A percentile compares a stretch with the other conserved stretches of the same genome.
Conservation (phyloP, 2,888 invertebrate species). For the Tholera decimalis region DNA sequence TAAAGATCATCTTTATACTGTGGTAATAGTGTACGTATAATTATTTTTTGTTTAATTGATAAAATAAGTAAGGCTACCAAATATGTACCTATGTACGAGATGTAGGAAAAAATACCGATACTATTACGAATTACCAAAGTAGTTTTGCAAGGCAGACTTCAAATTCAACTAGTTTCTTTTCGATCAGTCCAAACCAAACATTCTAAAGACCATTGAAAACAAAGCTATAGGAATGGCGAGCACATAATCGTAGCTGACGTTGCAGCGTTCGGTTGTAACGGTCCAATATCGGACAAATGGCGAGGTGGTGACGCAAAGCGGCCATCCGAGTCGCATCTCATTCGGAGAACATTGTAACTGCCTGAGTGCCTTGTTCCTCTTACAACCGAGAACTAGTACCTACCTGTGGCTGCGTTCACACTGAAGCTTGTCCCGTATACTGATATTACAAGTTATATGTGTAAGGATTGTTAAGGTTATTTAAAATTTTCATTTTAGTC, state of each 20-base stretch:
- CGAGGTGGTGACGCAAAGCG: constrained; percentile 78
- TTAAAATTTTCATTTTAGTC: neutral
- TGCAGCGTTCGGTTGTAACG: constrained; percentile 67
- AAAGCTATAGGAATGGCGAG: constrained; percentile 56
- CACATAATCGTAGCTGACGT: constrained; percentile 71
- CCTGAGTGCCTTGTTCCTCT: constrained; percentile 63
- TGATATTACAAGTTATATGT: neutral
- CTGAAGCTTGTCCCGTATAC: constrained; percentile 27
- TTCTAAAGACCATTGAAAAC: constrained; percentile 56
- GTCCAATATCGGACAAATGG: constrained; percentile 80
- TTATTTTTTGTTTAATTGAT: no score
- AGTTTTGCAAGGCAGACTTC: constrained; percentile 14
- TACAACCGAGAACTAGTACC: constrained; percentile 34
- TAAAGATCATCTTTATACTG: no score
- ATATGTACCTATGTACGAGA: no score
- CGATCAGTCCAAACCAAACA: constrained; percentile 44
- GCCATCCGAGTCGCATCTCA: constrained; percentile 78
- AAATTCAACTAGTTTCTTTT: constrained; percentile 24
- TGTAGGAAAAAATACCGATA: neutral
- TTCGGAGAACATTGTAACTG: constrained; percentile 73
- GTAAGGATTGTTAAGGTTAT: neutral
- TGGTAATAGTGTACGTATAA: no score
- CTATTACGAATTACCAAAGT: neutral
- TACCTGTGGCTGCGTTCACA: constrained; percentile 53
- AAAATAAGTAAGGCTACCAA: no score